These are phyloP conservation scores for Noctilio leporinus DNA, from an alignment of 2,113 vertebrate genomes.

Conservation along the genomic window DNA sequence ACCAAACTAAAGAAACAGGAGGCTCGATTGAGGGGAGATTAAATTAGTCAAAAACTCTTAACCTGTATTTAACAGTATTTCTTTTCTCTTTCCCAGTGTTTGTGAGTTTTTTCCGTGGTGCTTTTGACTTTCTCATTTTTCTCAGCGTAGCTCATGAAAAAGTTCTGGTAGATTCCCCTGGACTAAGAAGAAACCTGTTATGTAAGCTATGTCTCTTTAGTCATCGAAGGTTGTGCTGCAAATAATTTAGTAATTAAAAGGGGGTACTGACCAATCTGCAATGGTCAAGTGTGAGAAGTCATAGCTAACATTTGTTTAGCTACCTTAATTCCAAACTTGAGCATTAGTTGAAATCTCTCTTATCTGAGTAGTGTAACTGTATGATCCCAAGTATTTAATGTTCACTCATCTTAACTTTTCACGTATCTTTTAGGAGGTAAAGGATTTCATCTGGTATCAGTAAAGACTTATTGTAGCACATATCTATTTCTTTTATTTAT, in stretches of 20 bases:
- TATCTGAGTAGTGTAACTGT: slow-evolving; percentile 1
- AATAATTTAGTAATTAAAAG: slow-evolving; percentile 22
- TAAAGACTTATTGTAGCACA: background rate
- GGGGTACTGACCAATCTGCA: background rate
- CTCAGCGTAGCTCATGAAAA: background rate
- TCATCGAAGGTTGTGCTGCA: background rate
- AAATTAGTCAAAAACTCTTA: slow-evolving; percentile 26
- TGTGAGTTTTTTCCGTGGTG: background rate
- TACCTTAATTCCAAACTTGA: slow-evolving; percentile 15
- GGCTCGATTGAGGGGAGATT: background rate
- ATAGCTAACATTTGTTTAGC: slow-evolving; percentile 4
- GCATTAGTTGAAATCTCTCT: slow-evolving; percentile 11
- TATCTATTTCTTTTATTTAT: no score
- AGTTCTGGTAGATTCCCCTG: background rate
- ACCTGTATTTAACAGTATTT: background rate
- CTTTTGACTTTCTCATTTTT: slow-evolving; percentile 17
- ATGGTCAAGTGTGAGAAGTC: background rate
- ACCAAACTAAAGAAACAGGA: background rate
- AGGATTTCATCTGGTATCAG: background rate
- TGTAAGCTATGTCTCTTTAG: slow-evolving; percentile 2
- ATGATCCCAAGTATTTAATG: background rate
- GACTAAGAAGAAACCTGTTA: background rate
- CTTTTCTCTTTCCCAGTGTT: background rate
- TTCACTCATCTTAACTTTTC: slow-evolving; percentile 5
- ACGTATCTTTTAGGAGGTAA: background rate